These are phyloP conservation scores for Paedocypris sp. DNA, from an alignment of 2,113 vertebrate genomes.

Conservation along the genomic window DNA sequence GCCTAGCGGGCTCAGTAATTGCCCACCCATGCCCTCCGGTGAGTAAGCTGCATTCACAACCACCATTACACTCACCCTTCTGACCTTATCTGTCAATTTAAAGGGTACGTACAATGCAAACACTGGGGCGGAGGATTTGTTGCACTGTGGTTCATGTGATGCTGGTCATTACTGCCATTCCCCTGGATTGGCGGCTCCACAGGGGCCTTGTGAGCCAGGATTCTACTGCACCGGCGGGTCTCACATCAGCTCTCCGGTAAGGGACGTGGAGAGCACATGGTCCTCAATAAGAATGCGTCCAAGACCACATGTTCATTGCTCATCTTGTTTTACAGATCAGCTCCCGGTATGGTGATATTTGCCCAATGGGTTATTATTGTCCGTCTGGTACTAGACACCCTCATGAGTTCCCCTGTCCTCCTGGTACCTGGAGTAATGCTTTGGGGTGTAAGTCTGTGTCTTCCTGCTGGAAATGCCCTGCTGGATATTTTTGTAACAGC, in stretches of 20 bases:
- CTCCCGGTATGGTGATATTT: slow-evolving; percentile 63
- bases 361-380: slow-evolving; percentile 69
- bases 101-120: slow-evolving; percentile 67
- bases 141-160: slow-evolving; percentile 65
- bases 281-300: background rate
- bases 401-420: slow-evolving; percentile 66
- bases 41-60: slow-evolving; percentile 35
- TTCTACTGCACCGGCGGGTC: slow-evolving; percentile 65
- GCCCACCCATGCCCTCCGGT: slow-evolving; percentile 66
- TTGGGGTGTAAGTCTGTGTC: slow-evolving; percentile 59
- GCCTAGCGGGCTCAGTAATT: slow-evolving; percentile 53
- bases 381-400: slow-evolving; percentile 61
- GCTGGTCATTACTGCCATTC: slow-evolving; percentile 69
- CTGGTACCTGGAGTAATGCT: slow-evolving; percentile 71
- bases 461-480: slow-evolving; percentile 69
- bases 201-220: slow-evolving; percentile 64
- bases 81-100: background rate
- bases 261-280: background rate
- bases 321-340: background rate
- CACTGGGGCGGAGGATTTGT: slow-evolving; percentile 44
- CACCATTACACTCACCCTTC: background rate
- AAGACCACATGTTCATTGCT: background rate
- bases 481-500: slow-evolving; percentile 70
- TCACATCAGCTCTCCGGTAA: slow-evolving; percentile 66
- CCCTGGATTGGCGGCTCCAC: slow-evolving; percentile 60